Conservation (phyloP, 30 jellyfish, hydroid and myxozoan species). For the Sanderia malayensis region DNA sequence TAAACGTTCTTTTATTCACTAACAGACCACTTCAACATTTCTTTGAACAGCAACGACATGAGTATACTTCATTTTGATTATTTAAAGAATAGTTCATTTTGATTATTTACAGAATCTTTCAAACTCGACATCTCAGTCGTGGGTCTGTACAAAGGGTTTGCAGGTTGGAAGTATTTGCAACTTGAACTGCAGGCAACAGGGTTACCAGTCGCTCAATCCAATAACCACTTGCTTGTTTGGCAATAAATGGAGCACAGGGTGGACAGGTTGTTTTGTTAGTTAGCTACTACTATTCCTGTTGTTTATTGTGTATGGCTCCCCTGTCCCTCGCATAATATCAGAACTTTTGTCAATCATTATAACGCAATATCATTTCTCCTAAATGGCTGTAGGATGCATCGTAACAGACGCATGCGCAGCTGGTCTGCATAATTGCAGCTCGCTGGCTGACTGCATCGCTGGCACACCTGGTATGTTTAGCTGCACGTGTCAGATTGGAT, state of each 20-base stretch:
- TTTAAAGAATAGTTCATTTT: too few species aligned
- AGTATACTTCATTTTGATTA: too few species aligned
- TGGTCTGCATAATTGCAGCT: conserved; percentile 46
- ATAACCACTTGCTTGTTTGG: conserved; percentile 23
- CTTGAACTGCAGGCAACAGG: conserved; percentile 12
- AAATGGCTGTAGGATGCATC: conserved; percentile 33
- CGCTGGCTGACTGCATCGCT: conserved; percentile 25
- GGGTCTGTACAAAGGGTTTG: conserved; percentile 29
- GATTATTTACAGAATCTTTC: neutral
- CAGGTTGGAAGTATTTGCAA: conserved; percentile 41
- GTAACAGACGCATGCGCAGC: conserved; percentile 25
- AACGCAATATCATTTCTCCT: too few species aligned
- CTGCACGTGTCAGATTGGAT: conserved; percentile 44
- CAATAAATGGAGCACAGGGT: conserved; percentile 33
- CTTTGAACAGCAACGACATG: too few species aligned
- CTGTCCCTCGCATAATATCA: too few species aligned
- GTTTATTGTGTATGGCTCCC: too few species aligned
- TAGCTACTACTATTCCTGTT: too few species aligned
- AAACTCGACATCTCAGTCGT: neutral
- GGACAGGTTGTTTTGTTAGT: conserved; percentile 56
- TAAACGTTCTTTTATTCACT: too few species aligned
- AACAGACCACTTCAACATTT: too few species aligned
- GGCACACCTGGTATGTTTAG: conserved; percentile 7
- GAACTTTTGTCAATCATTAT: too few species aligned
- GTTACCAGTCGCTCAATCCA: conserved; percentile 15